phyloP scores from a whole-genome alignment of 2,888 invertebrate species.

The Rotaria sp. region DNA sequence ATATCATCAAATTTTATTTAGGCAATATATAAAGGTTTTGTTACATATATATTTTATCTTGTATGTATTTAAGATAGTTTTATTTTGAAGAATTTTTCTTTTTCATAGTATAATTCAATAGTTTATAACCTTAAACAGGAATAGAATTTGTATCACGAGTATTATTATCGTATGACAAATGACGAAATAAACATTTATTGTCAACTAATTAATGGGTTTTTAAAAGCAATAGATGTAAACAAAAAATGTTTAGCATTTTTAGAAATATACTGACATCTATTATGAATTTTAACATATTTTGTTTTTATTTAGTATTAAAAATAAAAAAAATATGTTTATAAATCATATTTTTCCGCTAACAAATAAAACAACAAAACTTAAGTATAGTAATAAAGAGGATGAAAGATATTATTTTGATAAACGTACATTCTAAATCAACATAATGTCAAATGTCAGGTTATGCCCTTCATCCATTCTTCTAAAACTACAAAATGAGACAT shows the following conservation, averaged over 20 bases:
- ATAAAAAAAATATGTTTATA: too few species aligned
- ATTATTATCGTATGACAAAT: constrained; percentile 89
- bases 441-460: too few species aligned
- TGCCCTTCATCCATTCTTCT: too few species aligned
- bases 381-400: neutral
- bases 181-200: constrained; percentile 85
- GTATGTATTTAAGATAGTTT: constrained; percentile 45
- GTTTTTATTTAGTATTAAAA: constrained; percentile 41
- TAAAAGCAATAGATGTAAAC: constrained; percentile 80
- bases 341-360: neutral
- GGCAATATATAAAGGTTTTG: constrained; percentile 79
- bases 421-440: too few species aligned
- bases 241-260: constrained; percentile 72
- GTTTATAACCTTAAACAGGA: too few species aligned
- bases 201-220: constrained; percentile 84
- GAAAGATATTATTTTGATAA: too few species aligned
- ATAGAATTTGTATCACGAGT: constrained; percentile 62
- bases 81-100: neutral
- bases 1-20: constrained; percentile 73
- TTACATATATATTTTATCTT: constrained; percentile 86
- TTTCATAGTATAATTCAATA: constrained; percentile 67
- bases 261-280: constrained; percentile 73
- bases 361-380: neutral
- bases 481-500: too few species aligned
- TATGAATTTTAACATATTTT: constrained; percentile 62